A percentile compares a stretch with the other conserved stretches of the same genome.
Conservation (phyloP, 2,113 vertebrate genomes). For the Puffinus mauretanicus region DNA sequence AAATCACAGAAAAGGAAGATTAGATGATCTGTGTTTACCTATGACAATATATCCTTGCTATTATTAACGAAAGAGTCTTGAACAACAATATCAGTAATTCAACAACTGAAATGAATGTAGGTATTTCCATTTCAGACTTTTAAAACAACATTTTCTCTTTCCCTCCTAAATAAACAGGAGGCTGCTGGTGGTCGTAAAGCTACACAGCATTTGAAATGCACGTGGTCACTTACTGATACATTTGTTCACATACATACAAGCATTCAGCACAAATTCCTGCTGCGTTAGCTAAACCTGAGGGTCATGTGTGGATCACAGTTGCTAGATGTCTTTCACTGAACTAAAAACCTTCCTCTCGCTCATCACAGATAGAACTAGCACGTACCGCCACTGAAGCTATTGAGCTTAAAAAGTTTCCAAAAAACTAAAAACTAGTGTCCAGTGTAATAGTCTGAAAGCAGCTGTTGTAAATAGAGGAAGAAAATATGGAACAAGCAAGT, state of each 20-base stretch:
- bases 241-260: not conserved
- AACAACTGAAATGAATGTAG: not conserved
- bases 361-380: not conserved
- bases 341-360: not conserved
- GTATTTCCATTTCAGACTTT: not conserved
- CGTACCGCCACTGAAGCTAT: fast-evolving
- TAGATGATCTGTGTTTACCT: not conserved
- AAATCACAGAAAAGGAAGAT: not conserved
- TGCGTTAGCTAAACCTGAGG: not conserved
- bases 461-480: not conserved
- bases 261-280: not conserved
- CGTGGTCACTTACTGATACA: not conserved
- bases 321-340: not conserved
- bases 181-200: not conserved
- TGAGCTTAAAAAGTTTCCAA: not conserved
- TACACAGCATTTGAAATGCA: not conserved
- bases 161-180: not conserved
- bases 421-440: not conserved
- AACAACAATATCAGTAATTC: not conserved
- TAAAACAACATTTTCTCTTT: not conserved
- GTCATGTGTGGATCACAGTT: not conserved
- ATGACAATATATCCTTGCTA: not conserved
- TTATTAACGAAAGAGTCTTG: not conserved
- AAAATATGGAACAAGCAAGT: not conserved
- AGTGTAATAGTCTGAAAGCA: not conserved